Evolutionary conservation across 2,797 vertebrate genomes (phyloP).

Genomic region (Sebastes diaconus): DNA sequence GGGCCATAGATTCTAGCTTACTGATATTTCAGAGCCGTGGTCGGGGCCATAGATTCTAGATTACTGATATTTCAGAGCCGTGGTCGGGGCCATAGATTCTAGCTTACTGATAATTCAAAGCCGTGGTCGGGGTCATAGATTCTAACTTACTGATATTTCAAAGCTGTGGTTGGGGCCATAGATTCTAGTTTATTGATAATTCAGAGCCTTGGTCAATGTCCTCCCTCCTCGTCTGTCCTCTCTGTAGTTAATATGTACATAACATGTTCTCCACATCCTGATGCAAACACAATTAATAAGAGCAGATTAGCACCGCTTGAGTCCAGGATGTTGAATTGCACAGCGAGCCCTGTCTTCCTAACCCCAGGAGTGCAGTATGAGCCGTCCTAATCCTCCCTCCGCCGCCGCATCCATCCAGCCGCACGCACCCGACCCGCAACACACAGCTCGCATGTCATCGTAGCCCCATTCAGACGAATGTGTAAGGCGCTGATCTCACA

Average conservation of each 20-base stretch:
- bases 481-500: conserved; percentile 8
- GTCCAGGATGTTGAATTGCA: conserved; percentile 21
- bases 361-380: conserved; percentile 19
- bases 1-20: too few species aligned
- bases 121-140: too few species aligned
- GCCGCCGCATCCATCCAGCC: not conserved
- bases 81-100: too few species aligned
- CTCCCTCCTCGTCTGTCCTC: not conserved
- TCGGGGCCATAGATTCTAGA: too few species aligned
- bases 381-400: conserved; percentile 36
- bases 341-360: conserved; percentile 1
- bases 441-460: not conserved
- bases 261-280: not conserved
- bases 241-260: not conserved
- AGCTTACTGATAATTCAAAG: too few species aligned
- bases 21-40: too few species aligned
- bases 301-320: conserved; percentile 39
- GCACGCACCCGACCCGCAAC: not conserved
- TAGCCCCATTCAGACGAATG: not conserved
- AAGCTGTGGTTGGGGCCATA: too few species aligned
- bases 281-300: conserved; percentile 21
- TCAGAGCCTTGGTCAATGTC: too few species aligned
- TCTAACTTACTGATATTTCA: too few species aligned
- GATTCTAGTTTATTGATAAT: too few species aligned
- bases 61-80: too few species aligned